A percentile compares a stretch with the other conserved stretches of the same genome.
Evolutionary conservation across 2,797 vertebrate genomes (phyloP).

Genomic region (Enoplosus armatus): DNA sequence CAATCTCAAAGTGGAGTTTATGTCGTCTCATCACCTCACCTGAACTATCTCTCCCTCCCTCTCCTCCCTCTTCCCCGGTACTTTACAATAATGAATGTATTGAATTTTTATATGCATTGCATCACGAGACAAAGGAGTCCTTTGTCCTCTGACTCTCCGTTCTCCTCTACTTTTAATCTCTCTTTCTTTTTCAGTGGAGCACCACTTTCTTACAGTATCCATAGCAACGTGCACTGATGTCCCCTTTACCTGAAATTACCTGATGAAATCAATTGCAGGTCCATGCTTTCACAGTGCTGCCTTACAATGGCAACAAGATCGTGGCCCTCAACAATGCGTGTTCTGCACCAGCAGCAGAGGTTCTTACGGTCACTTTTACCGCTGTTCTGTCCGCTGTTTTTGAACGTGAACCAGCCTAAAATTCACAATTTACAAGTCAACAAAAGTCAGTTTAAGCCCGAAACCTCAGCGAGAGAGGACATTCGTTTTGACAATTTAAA

Average conservation of each 20-base stretch:
- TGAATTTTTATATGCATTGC: not conserved
- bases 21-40: not conserved
- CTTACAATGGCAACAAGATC: not conserved
- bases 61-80: not conserved
- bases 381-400: not conserved
- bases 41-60: not conserved
- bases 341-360: not conserved
- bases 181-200: not conserved
- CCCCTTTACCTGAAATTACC: slow-evolving; percentile 12
- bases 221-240: slow-evolving; percentile 24
- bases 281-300: not conserved
- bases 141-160: slow-evolving; percentile 3
- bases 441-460: no score
- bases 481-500: no score
- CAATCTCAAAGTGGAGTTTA: not conserved
- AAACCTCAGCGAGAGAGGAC: no score
- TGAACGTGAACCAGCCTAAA: not conserved
- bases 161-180: slow-evolving; percentile 4
- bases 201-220: slow-evolving; percentile 38
- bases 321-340: not conserved
- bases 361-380: not conserved
- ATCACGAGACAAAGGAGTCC: not conserved
- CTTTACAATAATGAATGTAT: not conserved
- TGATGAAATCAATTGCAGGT: slow-evolving; percentile 13
- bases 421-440: not conserved